phyloP scores from a whole-genome alignment of 2,888 invertebrate species.

The Fragum whitleyi region DNA sequence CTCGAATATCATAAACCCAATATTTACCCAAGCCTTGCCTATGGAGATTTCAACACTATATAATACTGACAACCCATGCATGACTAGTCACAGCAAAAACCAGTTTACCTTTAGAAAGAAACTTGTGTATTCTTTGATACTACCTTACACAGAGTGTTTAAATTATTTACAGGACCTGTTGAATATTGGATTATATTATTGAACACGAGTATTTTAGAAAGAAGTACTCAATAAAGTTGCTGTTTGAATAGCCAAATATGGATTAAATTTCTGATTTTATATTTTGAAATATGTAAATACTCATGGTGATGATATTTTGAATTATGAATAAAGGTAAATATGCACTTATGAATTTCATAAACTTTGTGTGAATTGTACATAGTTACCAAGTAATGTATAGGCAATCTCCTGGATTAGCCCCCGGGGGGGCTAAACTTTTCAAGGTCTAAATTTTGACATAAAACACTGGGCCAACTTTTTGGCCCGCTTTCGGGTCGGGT shows the following conservation, averaged over 20 bases:
- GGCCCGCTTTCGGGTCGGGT: too few relatives aligned
- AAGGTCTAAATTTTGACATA: too few relatives aligned
- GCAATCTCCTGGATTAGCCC: too few relatives aligned
- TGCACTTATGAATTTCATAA: too few relatives aligned
- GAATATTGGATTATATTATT: slow-evolving; percentile 14
- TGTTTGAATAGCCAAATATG: not conserved
- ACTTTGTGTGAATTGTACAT: too few relatives aligned
- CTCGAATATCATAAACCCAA: slow-evolving; percentile 11
- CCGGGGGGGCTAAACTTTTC: too few relatives aligned
- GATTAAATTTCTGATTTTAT: too few relatives aligned
- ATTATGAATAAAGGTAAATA: too few relatives aligned
- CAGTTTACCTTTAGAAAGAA: slow-evolving; percentile 38
- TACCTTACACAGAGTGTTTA: slow-evolving; percentile 4
- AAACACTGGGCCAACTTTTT: too few relatives aligned
- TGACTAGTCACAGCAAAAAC: slow-evolving; percentile 46
- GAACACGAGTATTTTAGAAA: not conserved
- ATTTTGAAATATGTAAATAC: too few relatives aligned
- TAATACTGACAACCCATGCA: slow-evolving; percentile 43
- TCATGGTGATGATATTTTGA: too few relatives aligned
- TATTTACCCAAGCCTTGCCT: slow-evolving; percentile 22
- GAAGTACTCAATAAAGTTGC: not conserved
- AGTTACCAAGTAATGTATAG: too few relatives aligned
- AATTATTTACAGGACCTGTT: not conserved
- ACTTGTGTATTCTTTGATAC: slow-evolving; percentile 16
- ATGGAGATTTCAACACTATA: slow-evolving; percentile 11